phyloP scores from a whole-genome alignment of 2,888 invertebrate genomes.

The Neuroscelio doddi region DNA sequence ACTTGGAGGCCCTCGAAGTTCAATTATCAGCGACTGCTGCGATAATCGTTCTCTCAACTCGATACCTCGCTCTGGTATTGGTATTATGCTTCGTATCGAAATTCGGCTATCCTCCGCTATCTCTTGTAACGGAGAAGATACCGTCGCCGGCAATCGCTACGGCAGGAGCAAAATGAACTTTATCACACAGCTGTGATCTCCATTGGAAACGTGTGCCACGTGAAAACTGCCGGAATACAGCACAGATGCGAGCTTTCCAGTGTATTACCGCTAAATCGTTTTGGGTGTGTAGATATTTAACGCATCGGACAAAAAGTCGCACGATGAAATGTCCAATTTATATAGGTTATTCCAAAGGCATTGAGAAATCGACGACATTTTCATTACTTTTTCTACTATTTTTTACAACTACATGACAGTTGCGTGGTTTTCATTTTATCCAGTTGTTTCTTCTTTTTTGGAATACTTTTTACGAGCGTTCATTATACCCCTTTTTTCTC shows the following conservation, averaged over 20 bases:
- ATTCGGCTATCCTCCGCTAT: conserved; percentile 50
- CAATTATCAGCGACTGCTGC: conserved; percentile 51
- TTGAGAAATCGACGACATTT: conserved; percentile 13
- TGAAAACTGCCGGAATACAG: conserved; percentile 46
- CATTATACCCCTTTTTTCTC: too few species aligned
- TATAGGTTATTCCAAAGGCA: conserved; percentile 11
- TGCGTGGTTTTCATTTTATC: not conserved
- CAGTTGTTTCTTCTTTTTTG: too few species aligned
- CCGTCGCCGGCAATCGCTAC: conserved; percentile 54
- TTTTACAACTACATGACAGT: too few species aligned
- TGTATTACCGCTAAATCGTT: conserved; percentile 32
- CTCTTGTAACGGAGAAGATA: conserved; percentile 46
- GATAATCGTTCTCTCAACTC: conserved; percentile 50
- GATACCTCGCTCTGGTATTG: conserved; percentile 28
- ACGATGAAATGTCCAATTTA: conserved; percentile 23
- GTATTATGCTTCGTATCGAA: conserved; percentile 41
- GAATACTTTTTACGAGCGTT: too few species aligned
- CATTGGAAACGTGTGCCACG: conserved; percentile 55
- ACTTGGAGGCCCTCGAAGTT: conserved; percentile 39
- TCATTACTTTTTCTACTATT: conserved; percentile 8
- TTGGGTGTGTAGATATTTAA: conserved; percentile 37
- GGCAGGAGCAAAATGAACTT: conserved; percentile 56
- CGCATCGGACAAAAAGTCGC: conserved; percentile 22
- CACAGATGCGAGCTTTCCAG: conserved; percentile 32
- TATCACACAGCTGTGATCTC: conserved; percentile 61